Base-by-base conservation (phyloP, 1,140 invertebrate species). In the Drosophila santomea region DNA sequence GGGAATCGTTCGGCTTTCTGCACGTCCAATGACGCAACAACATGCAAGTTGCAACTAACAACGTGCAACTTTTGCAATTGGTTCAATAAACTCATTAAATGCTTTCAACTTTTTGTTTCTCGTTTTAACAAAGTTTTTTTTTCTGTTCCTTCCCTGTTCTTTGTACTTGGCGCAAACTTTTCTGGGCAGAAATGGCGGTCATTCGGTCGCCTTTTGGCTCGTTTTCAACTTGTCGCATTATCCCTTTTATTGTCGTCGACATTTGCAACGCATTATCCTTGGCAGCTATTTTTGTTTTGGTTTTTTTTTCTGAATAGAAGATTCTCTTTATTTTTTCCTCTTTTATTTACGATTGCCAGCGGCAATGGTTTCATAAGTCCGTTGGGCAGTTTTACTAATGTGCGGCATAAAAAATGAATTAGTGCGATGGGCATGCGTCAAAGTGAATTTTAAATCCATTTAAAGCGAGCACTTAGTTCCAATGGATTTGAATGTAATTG, bases 61-160 rank as follows among this genome's bases (percentile, higher is more conserved):
- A 39, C 36, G 39, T 50, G 76, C 73, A 83, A 88, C 59, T 89
- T 74, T 50, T 58, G 59, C 79, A 88, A 88, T 89, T 88, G 83
- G 83, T 89, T 89, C 83, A 88, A 88, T 88, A 88, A 88, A 89
- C 83, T 88, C 83, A 88, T 88, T 88, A 88, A 88, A 89, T 68
- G 83, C 67, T 56, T 69, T 78, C 51, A 86, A 83, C 71, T 83
- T 88, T 76, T 54, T 66, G 15, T 44, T 60, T 43, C 28, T 39
- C 38, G 38, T 43, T 72, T 48, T 39, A 35, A 54, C 25, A 56
- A 52, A 48, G 51, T 64, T 17, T 36, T 20, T 44, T 71, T 41
- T 48, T 28, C 48, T 17, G 10, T 12, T n/a, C 12, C 20, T 23
- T 36, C 38, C 32, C 28, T 60, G 14, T 52, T 32, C 11, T 20